A percentile compares a stretch with the other conserved stretches of the same genome.
phyloP scores from a whole-genome alignment of 2,888 invertebrate species.

The Xestoiulus laeticollis region DNA sequence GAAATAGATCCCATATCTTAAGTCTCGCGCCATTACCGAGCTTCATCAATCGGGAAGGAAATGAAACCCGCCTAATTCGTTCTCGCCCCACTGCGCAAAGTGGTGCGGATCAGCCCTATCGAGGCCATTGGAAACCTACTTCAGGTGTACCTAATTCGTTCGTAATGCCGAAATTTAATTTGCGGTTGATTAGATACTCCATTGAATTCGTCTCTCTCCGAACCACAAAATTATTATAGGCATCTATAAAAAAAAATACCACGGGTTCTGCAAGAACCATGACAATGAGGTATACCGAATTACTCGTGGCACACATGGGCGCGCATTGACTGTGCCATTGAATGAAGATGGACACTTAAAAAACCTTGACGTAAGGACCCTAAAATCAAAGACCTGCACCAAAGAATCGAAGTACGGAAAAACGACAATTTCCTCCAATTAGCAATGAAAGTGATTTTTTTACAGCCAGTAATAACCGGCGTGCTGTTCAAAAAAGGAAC shows the following conservation, averaged over 20 bases:
- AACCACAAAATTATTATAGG: conserved; percentile 1
- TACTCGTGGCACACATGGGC: neutral
- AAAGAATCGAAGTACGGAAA: neutral
- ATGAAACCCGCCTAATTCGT: conserved; percentile 16
- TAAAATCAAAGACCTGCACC: neutral
- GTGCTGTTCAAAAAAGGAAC: neutral
- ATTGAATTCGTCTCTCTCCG: conserved; percentile 42
- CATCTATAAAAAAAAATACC: neutral
- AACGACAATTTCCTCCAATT: conserved; percentile 16
- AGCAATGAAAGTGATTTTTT: conserved; percentile 19
- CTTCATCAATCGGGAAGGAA: conserved; percentile 38
- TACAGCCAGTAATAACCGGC: neutral
- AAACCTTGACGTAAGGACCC: neutral
- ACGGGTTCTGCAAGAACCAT: neutral
- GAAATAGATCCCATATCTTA: conserved; percentile 6
- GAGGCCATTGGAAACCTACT: conserved; percentile 31
- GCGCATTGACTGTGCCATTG: neutral
- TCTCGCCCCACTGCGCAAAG: conserved; percentile 42
- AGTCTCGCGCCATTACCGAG: conserved; percentile 38
- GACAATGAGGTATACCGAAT: neutral
- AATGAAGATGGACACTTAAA: neutral
- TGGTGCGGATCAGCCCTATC: neutral
- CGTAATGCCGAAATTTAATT: conserved; percentile 51
- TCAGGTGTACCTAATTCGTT: conserved; percentile 49
- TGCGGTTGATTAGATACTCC: conserved; percentile 51